Percentiles rank a stretch among this genome's conserved stretches.
phyloP scores from a whole-genome alignment of 2,797 vertebrate species.

The Trachops cirrhosus region DNA sequence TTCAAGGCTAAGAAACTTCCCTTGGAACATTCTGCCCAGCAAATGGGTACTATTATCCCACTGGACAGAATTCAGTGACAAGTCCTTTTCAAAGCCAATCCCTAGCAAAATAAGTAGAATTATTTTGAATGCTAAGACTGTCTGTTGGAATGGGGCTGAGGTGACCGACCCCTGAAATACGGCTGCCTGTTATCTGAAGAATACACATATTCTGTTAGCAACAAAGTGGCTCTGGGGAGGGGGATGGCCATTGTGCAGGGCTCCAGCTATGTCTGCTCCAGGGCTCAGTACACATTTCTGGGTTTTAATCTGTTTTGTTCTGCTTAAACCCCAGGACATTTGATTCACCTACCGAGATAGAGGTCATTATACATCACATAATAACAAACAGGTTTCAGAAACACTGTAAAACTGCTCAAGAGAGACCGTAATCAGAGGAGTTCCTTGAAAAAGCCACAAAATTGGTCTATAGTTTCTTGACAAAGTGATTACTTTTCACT shows the following conservation, averaged over 20 bases:
- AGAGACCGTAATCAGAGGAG: slow-evolving; percentile 18
- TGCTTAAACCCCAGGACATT: slow-evolving; percentile 59
- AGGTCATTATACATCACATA: slow-evolving; percentile 24
- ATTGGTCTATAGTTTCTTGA: slow-evolving; percentile 8
- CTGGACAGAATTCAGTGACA: not conserved
- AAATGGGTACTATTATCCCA: not conserved
- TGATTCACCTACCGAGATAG: slow-evolving; percentile 49
- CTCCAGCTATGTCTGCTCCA: not conserved
- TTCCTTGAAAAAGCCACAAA: slow-evolving; percentile 44
- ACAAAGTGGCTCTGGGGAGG: not conserved
- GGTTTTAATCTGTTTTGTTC: slow-evolving; percentile 50
- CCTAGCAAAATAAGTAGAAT: slow-evolving; percentile 8
- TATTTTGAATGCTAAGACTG: not conserved
- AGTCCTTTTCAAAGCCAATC: not conserved
- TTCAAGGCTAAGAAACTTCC: not conserved
- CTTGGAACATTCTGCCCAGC: not conserved
- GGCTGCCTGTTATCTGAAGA: not conserved
- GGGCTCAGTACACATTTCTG: not conserved
- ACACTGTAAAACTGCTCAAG: slow-evolving; percentile 48
- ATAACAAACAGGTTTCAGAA: slow-evolving; percentile 46
- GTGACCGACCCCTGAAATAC: not conserved
- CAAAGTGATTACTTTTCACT: slow-evolving; percentile 29
- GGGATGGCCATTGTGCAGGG: not conserved
- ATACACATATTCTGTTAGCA: not conserved
- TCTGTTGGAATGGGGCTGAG: not conserved